Base-by-base conservation (phyloP, 1,140 invertebrate species). In the Battus philenor region DNA sequence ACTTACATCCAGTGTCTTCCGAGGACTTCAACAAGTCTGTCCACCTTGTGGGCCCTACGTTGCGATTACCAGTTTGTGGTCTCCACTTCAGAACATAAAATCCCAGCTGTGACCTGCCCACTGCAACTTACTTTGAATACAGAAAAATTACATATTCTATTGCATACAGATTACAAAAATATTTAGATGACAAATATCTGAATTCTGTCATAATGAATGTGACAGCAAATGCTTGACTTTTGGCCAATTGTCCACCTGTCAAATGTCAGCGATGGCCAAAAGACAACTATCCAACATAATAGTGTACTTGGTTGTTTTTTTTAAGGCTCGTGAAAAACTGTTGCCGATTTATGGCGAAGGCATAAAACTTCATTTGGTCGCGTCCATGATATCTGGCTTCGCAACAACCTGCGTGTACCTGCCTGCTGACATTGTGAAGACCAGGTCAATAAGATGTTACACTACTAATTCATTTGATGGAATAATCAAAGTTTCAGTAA, bases 341-440 rank as follows among this genome's bases (percentile, higher is more conserved):
- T 39, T 81, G 8, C 50, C 71, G 0, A 32, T 15, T 0, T 93
- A 99, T 63, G 65, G 90, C 10, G 97, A 99, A 56, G 94, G 94
- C 50, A 94, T 99, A 47, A 85, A 91, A 41, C 88, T 96, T 18
- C 97, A 99, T 84, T 98, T 99, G 78, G 87, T 85, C 18, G 92
- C 96, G 32, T 97, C 96, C 34, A 99, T 99, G 97, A 94, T 99
- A 53, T 96, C 96, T 60, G 98, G 98, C 18, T 88, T 99, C 0
- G 90, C 98, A 12, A 99, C 98, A 6, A 98, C 97, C 2, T 90
- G 92, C 18, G 95, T 96, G 1, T 99, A 97, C 0, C 95, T 99
- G 92, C 98, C 98, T 7, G 93, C 99, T n/a, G 98, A 99, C 86
- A 99, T 99, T 73, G 95, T 96, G 9, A 99, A 99, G 87, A 99